Conservation (phyloP, 2,797 vertebrate species). For the Ambastaia sidthimunki region DNA sequence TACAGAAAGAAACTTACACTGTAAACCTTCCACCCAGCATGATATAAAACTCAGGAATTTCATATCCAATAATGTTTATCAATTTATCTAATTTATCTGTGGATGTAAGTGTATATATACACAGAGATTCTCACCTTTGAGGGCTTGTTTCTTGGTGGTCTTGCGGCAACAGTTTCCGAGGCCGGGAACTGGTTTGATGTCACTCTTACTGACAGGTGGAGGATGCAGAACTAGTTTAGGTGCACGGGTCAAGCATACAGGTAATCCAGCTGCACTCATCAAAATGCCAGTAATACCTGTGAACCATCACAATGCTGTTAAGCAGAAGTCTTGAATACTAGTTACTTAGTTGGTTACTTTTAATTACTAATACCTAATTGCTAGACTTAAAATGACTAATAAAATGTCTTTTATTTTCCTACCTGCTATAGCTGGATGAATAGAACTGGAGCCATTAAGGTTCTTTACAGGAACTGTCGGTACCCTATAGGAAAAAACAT, state of each 20-base stretch:
- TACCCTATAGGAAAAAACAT: slow-evolving; percentile 76
- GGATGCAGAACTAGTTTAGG: slow-evolving; percentile 91
- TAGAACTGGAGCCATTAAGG: slow-evolving; percentile 89
- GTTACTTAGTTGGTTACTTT: background rate
- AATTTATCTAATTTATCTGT: too few relatives aligned
- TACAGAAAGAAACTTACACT: too few relatives aligned
- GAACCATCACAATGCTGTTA: slow-evolving; percentile 16
- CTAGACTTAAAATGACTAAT: background rate
- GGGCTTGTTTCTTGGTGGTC: slow-evolving; percentile 91
- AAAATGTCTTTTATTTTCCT: slow-evolving; percentile 57
- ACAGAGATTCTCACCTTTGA: slow-evolving; percentile 80
- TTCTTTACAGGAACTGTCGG: slow-evolving; percentile 95
- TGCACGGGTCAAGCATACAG: slow-evolving; percentile 92
- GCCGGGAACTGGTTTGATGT: slow-evolving; percentile 91
- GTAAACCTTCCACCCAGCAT: too few relatives aligned
- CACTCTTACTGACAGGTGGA: slow-evolving; percentile 90
- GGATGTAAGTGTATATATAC: background rate
- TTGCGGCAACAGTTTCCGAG: slow-evolving; percentile 91
- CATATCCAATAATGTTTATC: too few relatives aligned
- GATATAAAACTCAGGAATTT: too few relatives aligned
- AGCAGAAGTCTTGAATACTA: background rate
- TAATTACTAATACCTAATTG: too few relatives aligned
- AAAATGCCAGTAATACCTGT: slow-evolving; percentile 95
- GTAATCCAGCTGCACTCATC: slow-evolving; percentile 93
- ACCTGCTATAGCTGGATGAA: slow-evolving; percentile 94